Base-by-base conservation (phyloP, 2,113 vertebrate species). In the Boulengeromyrus knoepffleri region DNA sequence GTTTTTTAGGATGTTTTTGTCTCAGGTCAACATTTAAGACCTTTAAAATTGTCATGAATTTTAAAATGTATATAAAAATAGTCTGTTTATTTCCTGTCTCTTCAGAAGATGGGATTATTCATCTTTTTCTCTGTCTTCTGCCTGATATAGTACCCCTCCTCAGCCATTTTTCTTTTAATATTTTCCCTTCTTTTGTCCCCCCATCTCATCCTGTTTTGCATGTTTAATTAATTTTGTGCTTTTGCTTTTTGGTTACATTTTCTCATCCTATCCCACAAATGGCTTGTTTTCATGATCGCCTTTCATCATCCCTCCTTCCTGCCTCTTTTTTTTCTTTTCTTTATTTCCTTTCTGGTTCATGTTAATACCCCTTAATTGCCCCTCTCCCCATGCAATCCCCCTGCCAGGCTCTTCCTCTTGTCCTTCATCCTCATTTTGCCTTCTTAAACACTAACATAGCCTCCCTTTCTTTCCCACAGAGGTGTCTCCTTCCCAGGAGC, bases 401-500 rank as follows among this genome's bases (percentile, higher is more conserved):
- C 49, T 39, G 24, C 62, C 45, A 15, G 36, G 19, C 27, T 47
- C 66, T n/a, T 47, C 66, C 3, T 46, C 10, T 7, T 49, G 1
- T 42, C 3, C 74, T 31, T 17, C 24, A 5, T n/a, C 50, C 19
- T 83, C 47, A 10, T 47, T 50, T 7, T 39, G 36, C 31, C 49
- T 53, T 10, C 45, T 31, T 83, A 5, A 3, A 17, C 19, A 84
- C 52, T 89, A 49, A 89, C 52, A 46, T 46, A 17, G 21, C 56
- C 36, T 15, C 58, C 85, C 62, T 94, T 15, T 53, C 90, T 46
- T 3, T 89, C 89, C 0, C n/a, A 87, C 1, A 90, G 94, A 96
- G 95, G 93, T 27, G 9, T 93, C 8, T 89, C 93, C 93, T 90
- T 91, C 92, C 74, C 96, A 94, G 49, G 98, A 98, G 92, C 96